phyloP scores from a whole-genome alignment of 2,797 vertebrate genomes.

The Oreochromis grahami region DNA sequence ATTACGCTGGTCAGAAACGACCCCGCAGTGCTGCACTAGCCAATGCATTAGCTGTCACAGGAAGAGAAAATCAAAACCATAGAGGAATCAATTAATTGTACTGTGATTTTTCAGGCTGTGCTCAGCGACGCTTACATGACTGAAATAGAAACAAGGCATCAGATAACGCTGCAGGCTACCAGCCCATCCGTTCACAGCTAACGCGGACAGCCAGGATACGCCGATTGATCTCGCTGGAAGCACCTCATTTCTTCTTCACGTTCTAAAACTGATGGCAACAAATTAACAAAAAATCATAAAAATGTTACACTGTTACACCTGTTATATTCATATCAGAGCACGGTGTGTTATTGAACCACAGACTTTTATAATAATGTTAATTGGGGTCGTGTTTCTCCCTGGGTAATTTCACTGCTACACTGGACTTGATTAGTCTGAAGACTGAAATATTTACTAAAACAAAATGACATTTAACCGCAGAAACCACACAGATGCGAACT shows the following conservation, averaged over 20 bases:
- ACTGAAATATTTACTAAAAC: background rate
- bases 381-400: background rate
- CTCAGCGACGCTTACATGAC: conserved; percentile 43
- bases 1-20: conserved; percentile 13
- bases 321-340: background rate
- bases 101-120: conserved; percentile 27
- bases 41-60: conserved; percentile 37
- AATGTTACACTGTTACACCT: background rate
- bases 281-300: background rate
- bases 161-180: conserved; percentile 60
- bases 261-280: background rate
- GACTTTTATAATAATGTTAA: background rate
- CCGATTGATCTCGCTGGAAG: conserved; percentile 47
- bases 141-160: conserved; percentile 64
- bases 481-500: background rate
- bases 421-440: background rate
- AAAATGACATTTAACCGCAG: background rate
- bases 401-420: background rate
- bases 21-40: conserved; percentile 17
- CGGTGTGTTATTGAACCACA: background rate
- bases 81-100: conserved; percentile 60
- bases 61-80: conserved; percentile 60
- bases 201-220: conserved; percentile 26
- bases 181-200: conserved; percentile 13
- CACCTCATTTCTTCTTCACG: background rate